These are phyloP conservation scores for Tenebrio molitor DNA, from an alignment of 1,140 invertebrate species.

Conservation along the genomic window DNA sequence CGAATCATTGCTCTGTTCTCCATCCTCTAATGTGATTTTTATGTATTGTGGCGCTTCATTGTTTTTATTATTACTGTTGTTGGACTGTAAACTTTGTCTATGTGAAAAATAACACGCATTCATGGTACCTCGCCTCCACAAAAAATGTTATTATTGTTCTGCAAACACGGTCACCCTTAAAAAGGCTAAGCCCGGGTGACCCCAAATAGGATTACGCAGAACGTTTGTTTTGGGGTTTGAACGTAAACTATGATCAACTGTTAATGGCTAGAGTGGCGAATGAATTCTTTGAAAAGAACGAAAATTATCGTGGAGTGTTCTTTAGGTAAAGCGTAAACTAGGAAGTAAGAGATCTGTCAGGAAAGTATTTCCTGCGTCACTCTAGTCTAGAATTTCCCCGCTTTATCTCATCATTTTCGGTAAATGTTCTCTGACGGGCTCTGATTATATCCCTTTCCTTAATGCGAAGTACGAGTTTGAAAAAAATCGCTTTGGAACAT, in stretches of 20 bases:
- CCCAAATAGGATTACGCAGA: constrained; percentile 10
- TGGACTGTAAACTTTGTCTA: too few relatives aligned
- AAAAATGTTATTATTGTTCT: constrained; percentile 9
- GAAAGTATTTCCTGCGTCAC: constrained; percentile 30
- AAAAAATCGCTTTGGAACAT: constrained; percentile 11
- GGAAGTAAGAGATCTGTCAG: constrained; percentile 21
- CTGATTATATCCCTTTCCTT: constrained; percentile 40
- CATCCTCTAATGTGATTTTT: too few relatives aligned
- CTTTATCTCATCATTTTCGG: constrained; percentile 39
- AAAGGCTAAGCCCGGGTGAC: constrained; percentile 4
- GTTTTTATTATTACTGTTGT: too few relatives aligned
- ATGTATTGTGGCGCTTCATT: too few relatives aligned
- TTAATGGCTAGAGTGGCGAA: background rate
- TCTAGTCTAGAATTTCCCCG: constrained; percentile 16
- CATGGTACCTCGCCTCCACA: too few relatives aligned
- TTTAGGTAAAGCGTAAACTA: constrained; percentile 10
- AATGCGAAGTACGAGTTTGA: constrained; percentile 25
- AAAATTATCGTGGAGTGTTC: constrained; percentile 6
- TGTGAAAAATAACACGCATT: too few relatives aligned
- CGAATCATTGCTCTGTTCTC: too few relatives aligned
- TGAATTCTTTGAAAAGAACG: background rate
- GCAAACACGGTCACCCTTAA: background rate
- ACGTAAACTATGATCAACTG: constrained; percentile 4
- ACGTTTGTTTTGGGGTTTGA: constrained; percentile 15
- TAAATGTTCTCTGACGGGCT: constrained; percentile 42